Conservation (phyloP, 2,888 invertebrate species). For the Erebia aethiops region DNA sequence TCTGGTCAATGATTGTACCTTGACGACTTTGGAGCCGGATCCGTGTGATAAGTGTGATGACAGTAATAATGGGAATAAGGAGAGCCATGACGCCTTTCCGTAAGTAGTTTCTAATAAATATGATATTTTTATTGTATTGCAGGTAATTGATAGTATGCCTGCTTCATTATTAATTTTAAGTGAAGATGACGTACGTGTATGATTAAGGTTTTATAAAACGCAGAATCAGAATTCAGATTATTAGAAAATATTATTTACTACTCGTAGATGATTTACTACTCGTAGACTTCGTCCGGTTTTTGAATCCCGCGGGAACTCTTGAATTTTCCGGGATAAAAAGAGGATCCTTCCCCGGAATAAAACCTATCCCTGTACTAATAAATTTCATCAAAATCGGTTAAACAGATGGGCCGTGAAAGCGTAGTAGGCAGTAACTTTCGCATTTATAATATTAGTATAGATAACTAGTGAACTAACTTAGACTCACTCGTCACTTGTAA, state of each 20-base stretch:
- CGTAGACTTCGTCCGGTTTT: too few relatives aligned
- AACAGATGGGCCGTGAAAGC: too few relatives aligned
- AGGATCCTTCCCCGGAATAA: too few relatives aligned
- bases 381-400: too few relatives aligned
- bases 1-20: conserved; percentile 93
- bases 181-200: neutral
- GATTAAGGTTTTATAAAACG: neutral
- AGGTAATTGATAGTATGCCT: neutral
- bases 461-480: neutral
- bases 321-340: too few relatives aligned
- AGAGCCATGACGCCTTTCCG: conserved; percentile 85
- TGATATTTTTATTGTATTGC: neutral
- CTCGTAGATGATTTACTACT: too few relatives aligned
- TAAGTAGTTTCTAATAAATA: conserved; percentile 54
- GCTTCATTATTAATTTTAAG: neutral
- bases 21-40: conserved; percentile 84
- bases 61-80: conserved; percentile 69
- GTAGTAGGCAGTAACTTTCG: too few relatives aligned
- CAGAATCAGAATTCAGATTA: too few relatives aligned
- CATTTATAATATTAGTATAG: too few relatives aligned
- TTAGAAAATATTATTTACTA: too few relatives aligned
- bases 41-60: conserved; percentile 82
- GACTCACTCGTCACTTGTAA: neutral
- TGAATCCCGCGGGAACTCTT: too few relatives aligned
- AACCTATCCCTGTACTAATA: too few relatives aligned